Base-by-base conservation (phyloP, 2,113 vertebrate genomes). In the Caranx ignobilis region DNA sequence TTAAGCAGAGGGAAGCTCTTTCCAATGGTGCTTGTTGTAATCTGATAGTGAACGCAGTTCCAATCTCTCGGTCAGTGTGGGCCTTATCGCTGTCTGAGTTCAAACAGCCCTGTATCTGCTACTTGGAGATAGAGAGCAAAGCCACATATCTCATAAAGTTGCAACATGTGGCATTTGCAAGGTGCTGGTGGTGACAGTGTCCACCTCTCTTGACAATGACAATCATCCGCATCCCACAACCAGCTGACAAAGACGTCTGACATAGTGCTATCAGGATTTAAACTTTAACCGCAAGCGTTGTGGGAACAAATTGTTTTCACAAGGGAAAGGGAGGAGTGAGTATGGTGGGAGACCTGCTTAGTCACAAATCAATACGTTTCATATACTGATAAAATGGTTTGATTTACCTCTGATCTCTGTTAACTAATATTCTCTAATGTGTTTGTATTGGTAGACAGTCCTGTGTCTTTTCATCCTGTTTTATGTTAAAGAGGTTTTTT, bases 61-160 rank as follows among this genome's bases (percentile, higher is more conserved):
- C 82, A 82, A 87, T 92, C 87, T 82, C 61, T 82, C 76, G 77
- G 83, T 82, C 50, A 55, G 81, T 70, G 80, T 79, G 61, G 60
- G 59, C 31, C 83, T 92, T 93, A 94, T 94, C 88, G 16, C 83
- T 75, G 81, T 39, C 62, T 19, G 26, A 59, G 81, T 86, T 91
- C 79, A 90, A 82, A 87, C 52, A 67, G 75, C 62, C 80, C 48
- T 9, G 21, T 76, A 78, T 88, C 86, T 89, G 91, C 82, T 74
- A 34, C 68, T 86, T 76, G 84, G 64, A 90, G 89, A 93, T 94
- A 92, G 56, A 76, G 50, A 64, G 87, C 74, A 45, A 77, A 77
- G 78, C 77, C 16, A 31, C 63, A 59, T 83, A 84, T 92, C 81
- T 79, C 54, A 19, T 19, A 54, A 69, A 75, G 59, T 34, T 81